Percentiles rank a stretch among this genome's conserved stretches.
Evolutionary conservation across 1,140 invertebrate genomes (phyloP).

Genomic region (Lepidostoma basale): DNA sequence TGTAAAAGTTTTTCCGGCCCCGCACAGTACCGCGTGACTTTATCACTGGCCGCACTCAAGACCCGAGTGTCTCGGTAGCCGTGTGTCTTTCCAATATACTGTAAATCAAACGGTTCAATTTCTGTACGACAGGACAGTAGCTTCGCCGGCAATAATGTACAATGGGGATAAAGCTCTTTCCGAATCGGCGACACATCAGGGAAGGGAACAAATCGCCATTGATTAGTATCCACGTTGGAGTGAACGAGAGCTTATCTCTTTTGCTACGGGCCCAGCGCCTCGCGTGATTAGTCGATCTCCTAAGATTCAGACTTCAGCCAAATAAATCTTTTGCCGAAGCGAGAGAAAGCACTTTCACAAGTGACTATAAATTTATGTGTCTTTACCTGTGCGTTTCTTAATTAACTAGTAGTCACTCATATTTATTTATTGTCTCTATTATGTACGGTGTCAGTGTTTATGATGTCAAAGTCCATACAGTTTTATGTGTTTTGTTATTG

Average conservation of each 20-base stretch:
- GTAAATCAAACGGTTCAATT: slow-evolving; percentile 19
- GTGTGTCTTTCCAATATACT: slow-evolving; percentile 21
- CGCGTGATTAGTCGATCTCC: not conserved
- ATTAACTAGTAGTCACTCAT: slow-evolving; percentile 8
- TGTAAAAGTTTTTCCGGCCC: not conserved
- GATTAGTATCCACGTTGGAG: not conserved
- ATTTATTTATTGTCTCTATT: not conserved
- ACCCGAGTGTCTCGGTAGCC: no score
- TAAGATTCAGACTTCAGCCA: slow-evolving; percentile 4
- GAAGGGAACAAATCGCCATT: not conserved
- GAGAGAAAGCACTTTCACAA: slow-evolving; percentile 23
- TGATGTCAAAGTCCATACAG: no score
- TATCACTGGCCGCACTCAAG: not conserved
- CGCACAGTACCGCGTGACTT: not conserved
- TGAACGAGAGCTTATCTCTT: not conserved
- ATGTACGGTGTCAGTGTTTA: no score
- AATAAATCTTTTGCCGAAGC: slow-evolving; percentile 23
- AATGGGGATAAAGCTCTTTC: not conserved
- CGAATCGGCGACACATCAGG: not conserved
- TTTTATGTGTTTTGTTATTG: no score
- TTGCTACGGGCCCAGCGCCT: not conserved
- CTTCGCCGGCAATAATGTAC: slow-evolving; percentile 3
- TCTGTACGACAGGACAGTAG: slow-evolving; percentile 21
- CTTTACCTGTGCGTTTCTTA: slow-evolving; percentile 14
- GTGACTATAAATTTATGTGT: slow-evolving; percentile 4